A percentile compares a stretch with the other conserved stretches of the same genome.
phyloP scores from a whole-genome alignment of 2,797 vertebrate species.

The Picus viridis region DNA sequence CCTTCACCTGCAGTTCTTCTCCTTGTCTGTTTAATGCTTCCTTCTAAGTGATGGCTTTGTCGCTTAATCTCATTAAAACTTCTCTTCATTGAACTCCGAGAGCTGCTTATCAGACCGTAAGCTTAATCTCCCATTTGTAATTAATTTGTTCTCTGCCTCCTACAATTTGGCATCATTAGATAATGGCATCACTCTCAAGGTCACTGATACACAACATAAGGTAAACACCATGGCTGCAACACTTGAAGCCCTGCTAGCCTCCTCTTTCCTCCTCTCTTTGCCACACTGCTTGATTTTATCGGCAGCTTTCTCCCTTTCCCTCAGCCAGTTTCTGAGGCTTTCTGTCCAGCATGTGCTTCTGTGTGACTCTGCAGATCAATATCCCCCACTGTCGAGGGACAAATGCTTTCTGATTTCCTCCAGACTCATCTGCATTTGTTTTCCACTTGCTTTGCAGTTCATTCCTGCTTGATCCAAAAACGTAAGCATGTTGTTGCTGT shows the following conservation, averaged over 20 bases:
- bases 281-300: conserved; percentile 22
- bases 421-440: not conserved
- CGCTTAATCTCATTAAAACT: conserved; percentile 71
- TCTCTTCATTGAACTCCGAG: conserved; percentile 41
- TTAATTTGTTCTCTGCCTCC: conserved; percentile 67
- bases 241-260: not conserved
- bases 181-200: conserved; percentile 58
- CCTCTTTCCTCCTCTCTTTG: conserved; percentile 14
- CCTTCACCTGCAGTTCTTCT: conserved; percentile 38
- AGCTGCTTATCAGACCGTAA: conserved; percentile 69
- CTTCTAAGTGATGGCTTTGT: conserved; percentile 59
- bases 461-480: not conserved
- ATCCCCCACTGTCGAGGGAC: not conserved
- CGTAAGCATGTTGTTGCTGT: not conserved
- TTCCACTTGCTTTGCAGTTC: not conserved
- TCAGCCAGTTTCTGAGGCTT: not conserved
- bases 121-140: conserved; percentile 65
- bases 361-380: conserved; percentile 22
- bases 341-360: not conserved
- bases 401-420: not conserved
- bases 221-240: not conserved
- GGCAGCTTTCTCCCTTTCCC: not conserved
- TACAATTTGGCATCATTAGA: conserved; percentile 60
- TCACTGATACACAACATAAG: conserved; percentile 12
- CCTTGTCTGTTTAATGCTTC: conserved; percentile 50